Percentiles rank a stretch among this genome's conserved stretches.
Evolutionary conservation across 2,888 invertebrate species (phyloP).

Genomic region (Charanyca ferruginea): DNA sequence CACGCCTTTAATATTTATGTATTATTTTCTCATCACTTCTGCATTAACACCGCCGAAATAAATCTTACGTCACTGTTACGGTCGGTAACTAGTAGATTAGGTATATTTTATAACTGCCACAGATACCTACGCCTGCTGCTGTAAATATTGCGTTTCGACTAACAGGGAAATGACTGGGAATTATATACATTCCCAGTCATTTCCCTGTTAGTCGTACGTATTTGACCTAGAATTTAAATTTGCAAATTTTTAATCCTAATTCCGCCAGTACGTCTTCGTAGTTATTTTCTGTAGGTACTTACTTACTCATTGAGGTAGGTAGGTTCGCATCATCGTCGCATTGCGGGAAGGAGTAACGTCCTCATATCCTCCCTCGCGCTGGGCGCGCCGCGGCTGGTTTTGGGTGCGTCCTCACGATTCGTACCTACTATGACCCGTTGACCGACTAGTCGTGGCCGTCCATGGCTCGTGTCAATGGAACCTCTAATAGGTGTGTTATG

Average conservation of each 20-base stretch:
- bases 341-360: slow-evolving; percentile 87
- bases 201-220: too few relatives aligned
- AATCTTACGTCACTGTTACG: slow-evolving; percentile 73
- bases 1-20: slow-evolving; percentile 68
- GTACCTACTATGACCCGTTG: slow-evolving; percentile 85
- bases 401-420: slow-evolving; percentile 87
- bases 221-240: slow-evolving; percentile 20
- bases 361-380: slow-evolving; percentile 74
- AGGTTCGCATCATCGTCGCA: slow-evolving; percentile 82
- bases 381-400: slow-evolving; percentile 81
- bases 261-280: neutral
- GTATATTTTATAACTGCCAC: slow-evolving; percentile 45
- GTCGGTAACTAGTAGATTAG: slow-evolving; percentile 47
- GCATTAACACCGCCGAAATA: slow-evolving; percentile 74
- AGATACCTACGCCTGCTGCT: slow-evolving; percentile 9
- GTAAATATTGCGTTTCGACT: slow-evolving; percentile 32
- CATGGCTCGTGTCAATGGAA: slow-evolving; percentile 80
- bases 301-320: slow-evolving; percentile 63
- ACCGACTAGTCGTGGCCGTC: slow-evolving; percentile 86
- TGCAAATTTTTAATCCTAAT: slow-evolving; percentile 19
- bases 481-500: slow-evolving; percentile 75
- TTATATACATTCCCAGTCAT: too few relatives aligned
- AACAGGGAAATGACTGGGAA: slow-evolving; percentile 11
- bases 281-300: slow-evolving; percentile 5
- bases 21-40: slow-evolving; percentile 68